Percentiles rank a stretch among this genome's conserved stretches.
Evolutionary conservation across 2,888 invertebrate genomes (phyloP).

Genomic region (Nymphalis urticae): DNA sequence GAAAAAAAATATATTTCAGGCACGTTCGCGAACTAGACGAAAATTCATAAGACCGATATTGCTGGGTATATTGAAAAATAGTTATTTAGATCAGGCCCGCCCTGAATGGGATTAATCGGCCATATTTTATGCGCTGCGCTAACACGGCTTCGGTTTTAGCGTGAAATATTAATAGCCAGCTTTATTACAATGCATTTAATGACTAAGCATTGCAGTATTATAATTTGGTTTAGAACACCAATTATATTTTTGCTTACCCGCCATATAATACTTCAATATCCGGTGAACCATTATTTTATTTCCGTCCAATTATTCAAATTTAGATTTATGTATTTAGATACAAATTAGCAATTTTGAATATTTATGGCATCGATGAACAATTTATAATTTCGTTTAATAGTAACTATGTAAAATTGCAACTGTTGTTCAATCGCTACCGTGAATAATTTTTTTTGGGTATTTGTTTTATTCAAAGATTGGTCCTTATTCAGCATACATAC

Average conservation of each 20-base stretch:
- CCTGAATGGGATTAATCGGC: conserved; percentile 33
- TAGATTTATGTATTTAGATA: neutral
- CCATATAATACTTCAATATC: neutral
- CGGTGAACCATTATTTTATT: too few species aligned
- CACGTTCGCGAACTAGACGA: conserved; percentile 60
- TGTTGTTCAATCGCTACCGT: neutral
- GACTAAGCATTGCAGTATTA: conserved; percentile 32
- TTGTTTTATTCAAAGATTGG: neutral
- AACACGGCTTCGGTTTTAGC: conserved; percentile 29
- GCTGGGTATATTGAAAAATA: conserved; percentile 74
- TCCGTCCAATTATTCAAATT: neutral
- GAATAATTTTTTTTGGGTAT: neutral
- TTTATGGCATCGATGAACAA: neutral
- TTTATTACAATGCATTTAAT: conserved; percentile 36
- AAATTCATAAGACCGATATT: conserved; percentile 71
- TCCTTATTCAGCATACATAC: neutral
- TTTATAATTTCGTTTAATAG: neutral
- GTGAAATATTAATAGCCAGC: conserved; percentile 34
- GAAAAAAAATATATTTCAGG: conserved; percentile 57
- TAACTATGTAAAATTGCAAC: neutral
- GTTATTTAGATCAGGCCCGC: conserved; percentile 51
- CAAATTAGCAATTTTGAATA: conserved; percentile 3
- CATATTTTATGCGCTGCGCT: conserved; percentile 33
- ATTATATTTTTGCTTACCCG: conserved; percentile 15
- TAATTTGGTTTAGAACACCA: conserved; percentile 27